phyloP scores from a whole-genome alignment of 2,113 vertebrate genomes.

The Thermophis baileyi region DNA sequence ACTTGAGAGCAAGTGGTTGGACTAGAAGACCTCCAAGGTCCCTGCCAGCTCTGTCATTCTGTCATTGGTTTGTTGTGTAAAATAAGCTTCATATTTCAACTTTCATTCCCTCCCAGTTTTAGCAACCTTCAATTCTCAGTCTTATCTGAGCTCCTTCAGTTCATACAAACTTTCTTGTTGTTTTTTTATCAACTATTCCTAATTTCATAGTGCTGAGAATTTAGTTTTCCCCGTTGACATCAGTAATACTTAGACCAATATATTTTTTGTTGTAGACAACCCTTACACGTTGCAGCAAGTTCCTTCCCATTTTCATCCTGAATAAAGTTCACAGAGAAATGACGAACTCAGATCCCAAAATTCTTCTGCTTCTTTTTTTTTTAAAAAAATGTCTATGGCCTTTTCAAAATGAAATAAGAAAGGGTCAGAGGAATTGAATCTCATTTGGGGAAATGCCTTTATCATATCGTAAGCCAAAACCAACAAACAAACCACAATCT shows the following conservation, averaged over 20 bases:
- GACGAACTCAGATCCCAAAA: rapidly evolving
- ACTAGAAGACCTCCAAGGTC: too few relatives aligned
- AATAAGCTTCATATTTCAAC: not conserved
- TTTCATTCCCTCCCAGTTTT: not conserved
- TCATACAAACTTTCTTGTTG: not conserved
- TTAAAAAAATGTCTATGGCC: too few relatives aligned
- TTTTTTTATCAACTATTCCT: not conserved
- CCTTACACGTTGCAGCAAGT: not conserved
- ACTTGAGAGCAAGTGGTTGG: too few relatives aligned
- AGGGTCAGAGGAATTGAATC: not conserved
- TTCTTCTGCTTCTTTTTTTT: not conserved
- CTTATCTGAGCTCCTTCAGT: not conserved
- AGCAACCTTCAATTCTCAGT: not conserved
- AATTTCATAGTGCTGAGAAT: not conserved
- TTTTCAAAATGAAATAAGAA: not conserved
- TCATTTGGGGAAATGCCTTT: not conserved
- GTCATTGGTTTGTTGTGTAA: not conserved
- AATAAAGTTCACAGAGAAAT: not conserved
- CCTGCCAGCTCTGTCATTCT: too few relatives aligned
- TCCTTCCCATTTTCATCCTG: not conserved
- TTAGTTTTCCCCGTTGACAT: not conserved
- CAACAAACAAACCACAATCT: not conserved
- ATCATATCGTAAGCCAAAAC: not conserved
- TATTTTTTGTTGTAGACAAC: not conserved
- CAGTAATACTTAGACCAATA: not conserved